These are phyloP conservation scores for Xenentodon cancila DNA, from an alignment of 2,797 vertebrate species.

Conservation along the genomic window DNA sequence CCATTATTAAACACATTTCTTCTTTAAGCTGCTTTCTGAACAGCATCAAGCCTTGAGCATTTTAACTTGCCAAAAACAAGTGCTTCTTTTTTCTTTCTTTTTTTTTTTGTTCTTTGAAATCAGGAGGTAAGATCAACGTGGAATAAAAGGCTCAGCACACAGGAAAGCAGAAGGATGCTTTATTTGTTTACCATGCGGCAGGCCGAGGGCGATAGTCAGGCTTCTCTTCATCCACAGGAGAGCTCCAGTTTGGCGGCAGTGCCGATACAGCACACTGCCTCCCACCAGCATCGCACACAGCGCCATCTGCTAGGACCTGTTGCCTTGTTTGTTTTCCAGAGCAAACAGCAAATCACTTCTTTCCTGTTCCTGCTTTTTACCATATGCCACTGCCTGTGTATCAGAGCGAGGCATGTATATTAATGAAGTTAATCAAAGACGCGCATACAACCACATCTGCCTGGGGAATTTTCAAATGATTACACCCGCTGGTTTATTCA, in stretches of 20 bases:
- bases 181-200: conserved; percentile 81
- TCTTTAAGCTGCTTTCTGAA: conserved; percentile 73
- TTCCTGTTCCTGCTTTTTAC: conserved; percentile 95
- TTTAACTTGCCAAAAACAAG: conserved; percentile 75
- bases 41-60: conserved; percentile 72
- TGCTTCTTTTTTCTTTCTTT: conserved; percentile 9
- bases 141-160: conserved; percentile 77
- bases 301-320: conserved; percentile 99
- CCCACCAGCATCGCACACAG: conserved; percentile 87
- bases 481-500: conserved; percentile 62
- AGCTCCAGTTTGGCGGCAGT: conserved; percentile 71
- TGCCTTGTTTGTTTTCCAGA: conserved; percentile 99
- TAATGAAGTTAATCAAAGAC: conserved; percentile 96
- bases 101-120: conserved; percentile 72
- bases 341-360: conserved; percentile 99
- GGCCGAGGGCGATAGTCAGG: conserved; percentile 79
- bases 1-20: conserved; percentile 74
- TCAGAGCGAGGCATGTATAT: conserved; percentile 96
- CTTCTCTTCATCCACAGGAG: conserved; percentile 79
- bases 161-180: conserved; percentile 78
- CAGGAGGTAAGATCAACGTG: conserved; percentile 69
- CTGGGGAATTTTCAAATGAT: conserved; percentile 72
- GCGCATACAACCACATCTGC: conserved; percentile 74
- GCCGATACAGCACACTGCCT: conserved; percentile 72
- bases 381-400: conserved; percentile 95